Base-by-base conservation (phyloP, 2,113 vertebrate genomes). In the Prinia subflava region DNA sequence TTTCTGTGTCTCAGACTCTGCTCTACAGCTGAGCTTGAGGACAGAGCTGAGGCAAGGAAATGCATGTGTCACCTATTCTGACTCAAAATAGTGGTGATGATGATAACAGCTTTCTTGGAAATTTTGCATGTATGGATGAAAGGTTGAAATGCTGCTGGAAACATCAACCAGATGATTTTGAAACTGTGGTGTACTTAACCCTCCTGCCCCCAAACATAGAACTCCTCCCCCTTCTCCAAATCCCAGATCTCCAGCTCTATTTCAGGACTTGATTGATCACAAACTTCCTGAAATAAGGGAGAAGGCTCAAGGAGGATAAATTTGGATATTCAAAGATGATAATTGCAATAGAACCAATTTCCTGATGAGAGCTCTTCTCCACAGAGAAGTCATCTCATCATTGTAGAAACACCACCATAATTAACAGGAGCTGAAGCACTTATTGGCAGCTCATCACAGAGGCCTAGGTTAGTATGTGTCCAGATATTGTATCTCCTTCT, bases 321-420 rank as follows among this genome's bases (percentile, higher is more conserved):
- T 95, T 95, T 94, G 94, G 90, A 83, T 92, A 89, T 96, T 93
- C 88, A 96, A 89, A 93, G 65, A 95, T 87, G 83, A 84, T 96
- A 95, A 96, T 96, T 96, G 90, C 90, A 90, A 86, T 73, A 90
- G 95, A 94, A 83, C 88, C 56, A 87, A 78, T 90, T 96, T 96
- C 76, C 74, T 94, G 83, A 94, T 94, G 95, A 96, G 90, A 87
- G 86, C 88, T 83, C 56, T 93, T 97, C 62, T 96, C 76, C 83
- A 82, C 49, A 88, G 76, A 80, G 79, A 95, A 95, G 93, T 87
- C 57, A 85, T 96, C 76, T 96, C 95, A 90, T 96, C 90, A 93
- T 81, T 89, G 79, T 88, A 89, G 90, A 89, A 90, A 74, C 31
- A 31, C 64, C 76, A 95, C 68, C 64, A 49, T 93, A 92, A 96